Evolutionary conservation across 2,888 invertebrate genomes (phyloP), one percentile per base, ranked within the genome.

Genomic region (Agonopterix arenella): DNA sequence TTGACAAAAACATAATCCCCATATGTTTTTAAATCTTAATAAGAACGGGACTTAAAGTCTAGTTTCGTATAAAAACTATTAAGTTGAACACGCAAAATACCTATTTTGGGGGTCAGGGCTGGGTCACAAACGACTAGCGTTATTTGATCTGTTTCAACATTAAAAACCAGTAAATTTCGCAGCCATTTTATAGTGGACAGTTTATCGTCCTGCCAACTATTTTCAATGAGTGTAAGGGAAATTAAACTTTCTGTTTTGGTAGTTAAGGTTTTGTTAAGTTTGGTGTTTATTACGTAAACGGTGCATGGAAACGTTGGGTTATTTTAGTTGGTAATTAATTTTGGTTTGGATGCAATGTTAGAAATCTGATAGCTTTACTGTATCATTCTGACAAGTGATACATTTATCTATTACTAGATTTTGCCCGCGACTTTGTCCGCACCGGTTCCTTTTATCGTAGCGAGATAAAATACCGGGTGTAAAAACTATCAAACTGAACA

Each of bases 91-190:
- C 80, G 80, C 80, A 72, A 80, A 69, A 64, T 62, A 66, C 76
- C 73, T 77, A 76, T 80, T 80, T 78, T 73, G 76, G 73, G 65
- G 74, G 75, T 75, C 77, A 76, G 62, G 74, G 74, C 63, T 77
- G 65, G 78, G 78, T 80, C 79, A 78, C 51, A 47, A 51, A 4
- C 4, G 49, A 50, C 76, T 64, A 67, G 5, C 46, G 38, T 61
- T 61, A 60, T 36, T 43, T 63, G 56, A 64, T 46, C 66, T n/a
- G 40, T n/a, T 40, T 4, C 40, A 40, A n/a, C 40, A 9, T 40
- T 40, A 40, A 9, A 40, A 28, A 28, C 28, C 28, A 28, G 28
- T 28, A 28, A 28, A 28, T 28, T 28, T 28, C 28, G 10, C 10
- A n/a, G 40, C n/a, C 68, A 59, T 50, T 41, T 58, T 62, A 60